Evolutionary conservation across 1,140 invertebrate genomes (phyloP), one percentile per base, ranked within the genome.

Genomic region (Scaptomyza hsui): DNA sequence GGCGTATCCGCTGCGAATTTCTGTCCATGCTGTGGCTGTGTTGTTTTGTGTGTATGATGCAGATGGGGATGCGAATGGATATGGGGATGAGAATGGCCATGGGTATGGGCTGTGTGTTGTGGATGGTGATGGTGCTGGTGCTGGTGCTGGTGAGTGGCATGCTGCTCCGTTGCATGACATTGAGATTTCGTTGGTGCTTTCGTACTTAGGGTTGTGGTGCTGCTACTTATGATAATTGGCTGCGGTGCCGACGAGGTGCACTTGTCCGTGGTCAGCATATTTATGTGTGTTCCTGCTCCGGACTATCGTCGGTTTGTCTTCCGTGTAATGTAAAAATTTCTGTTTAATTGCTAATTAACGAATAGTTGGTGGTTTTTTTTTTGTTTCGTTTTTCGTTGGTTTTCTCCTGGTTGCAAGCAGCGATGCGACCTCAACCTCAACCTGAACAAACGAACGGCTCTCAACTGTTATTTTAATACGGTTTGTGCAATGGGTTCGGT

Each of bases 1-100:
- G 83, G 83, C 1, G 78, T 49, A 92, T 72, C 92, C 90, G 80
- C 92, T 90, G 79, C 90, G 75, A 75, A 83, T 68, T 80, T 90
- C 13, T 81, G 45, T 15, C 45, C 62, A 18, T 29, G 68, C n/a
- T 9, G 41, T 32, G 42, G 6, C 13, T 68, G 62, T 18, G 51
- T 45, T 9, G 10, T 71, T 26, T 29, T 62, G 57, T 64, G 72
- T 32, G 47, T 71, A 49, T 62, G 42, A 15, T 44, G 68, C 39
- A 45, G n/a, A 51, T 62, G 63, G 4, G 35, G 3, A 21, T 44
- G 55, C 6, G 45, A 0, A 32, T 61, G 44, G 39, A 1, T 15
- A 21, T 18, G 26, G n/a, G 7, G 5, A 12, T 61, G 63, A 21
- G 52, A 4, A 3, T 71, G 53, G 9, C 53, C 16, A 13, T 70